phyloP scores from a whole-genome alignment of 2,797 vertebrate genomes.

The Lerista edwardsae region DNA sequence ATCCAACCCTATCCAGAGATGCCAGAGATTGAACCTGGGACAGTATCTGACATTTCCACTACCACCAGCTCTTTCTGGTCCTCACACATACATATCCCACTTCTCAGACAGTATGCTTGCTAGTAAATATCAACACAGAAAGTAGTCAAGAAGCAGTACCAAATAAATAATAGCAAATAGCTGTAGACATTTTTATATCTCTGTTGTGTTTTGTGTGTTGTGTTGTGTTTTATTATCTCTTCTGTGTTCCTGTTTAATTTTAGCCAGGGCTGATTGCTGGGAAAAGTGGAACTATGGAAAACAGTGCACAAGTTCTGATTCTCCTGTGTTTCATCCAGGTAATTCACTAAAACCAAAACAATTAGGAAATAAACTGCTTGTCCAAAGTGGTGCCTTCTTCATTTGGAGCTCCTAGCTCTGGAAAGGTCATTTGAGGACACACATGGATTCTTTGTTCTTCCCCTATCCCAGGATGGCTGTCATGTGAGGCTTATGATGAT shows the following conservation, averaged over 20 bases:
- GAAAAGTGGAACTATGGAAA: too few species aligned
- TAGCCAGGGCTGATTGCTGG: neutral
- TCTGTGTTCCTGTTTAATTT: neutral
- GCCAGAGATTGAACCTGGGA: too few species aligned
- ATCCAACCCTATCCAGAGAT: too few species aligned
- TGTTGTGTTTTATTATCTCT: too few species aligned
- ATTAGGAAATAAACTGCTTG: slow-evolving; percentile 45
- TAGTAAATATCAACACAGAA: neutral
- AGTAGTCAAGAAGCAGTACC: neutral
- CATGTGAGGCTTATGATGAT: neutral
- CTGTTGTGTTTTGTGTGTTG: too few species aligned
- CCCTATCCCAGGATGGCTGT: neutral
- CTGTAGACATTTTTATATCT: neutral
- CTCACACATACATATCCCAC: neutral
- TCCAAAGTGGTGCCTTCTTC: slow-evolving; percentile 42
- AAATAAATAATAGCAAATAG: neutral
- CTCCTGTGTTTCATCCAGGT: neutral
- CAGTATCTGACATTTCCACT: neutral
- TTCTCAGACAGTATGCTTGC: neutral
- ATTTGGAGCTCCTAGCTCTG: slow-evolving; percentile 25
- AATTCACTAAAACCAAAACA: slow-evolving; percentile 42
- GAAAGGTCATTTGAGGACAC: slow-evolving; percentile 38
- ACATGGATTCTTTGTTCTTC: slow-evolving; percentile 1
- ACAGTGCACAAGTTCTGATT: neutral
- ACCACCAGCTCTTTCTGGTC: neutral